Conservation (phyloP, 2,888 invertebrate species). For the Omphaloscelis lunosa region DNA sequence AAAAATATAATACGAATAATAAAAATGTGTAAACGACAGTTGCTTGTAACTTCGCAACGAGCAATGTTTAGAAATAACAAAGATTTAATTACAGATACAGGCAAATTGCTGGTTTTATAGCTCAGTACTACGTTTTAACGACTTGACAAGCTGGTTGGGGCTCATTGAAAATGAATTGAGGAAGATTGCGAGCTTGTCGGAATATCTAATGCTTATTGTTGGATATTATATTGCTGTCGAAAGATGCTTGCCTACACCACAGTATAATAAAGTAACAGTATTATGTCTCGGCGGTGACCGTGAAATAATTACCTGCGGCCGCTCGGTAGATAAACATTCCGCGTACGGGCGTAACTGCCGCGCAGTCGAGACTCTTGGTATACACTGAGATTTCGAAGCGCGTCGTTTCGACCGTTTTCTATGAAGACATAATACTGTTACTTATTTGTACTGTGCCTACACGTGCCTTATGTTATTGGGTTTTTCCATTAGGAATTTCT, state of each 20-base stretch:
- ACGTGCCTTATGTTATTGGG: background rate
- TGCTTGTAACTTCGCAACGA: slow-evolving; percentile 12
- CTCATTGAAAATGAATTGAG: slow-evolving; percentile 53
- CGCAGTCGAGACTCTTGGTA: too few relatives aligned
- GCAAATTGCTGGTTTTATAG: slow-evolving; percentile 53
- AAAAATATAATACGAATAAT: background rate
- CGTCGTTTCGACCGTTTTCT: too few relatives aligned
- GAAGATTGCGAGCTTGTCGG: slow-evolving; percentile 34
- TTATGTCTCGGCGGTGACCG: too few relatives aligned
- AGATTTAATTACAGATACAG: slow-evolving; percentile 59
- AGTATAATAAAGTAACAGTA: too few relatives aligned
- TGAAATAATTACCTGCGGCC: too few relatives aligned
- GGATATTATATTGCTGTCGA: background rate
- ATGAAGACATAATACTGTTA: too few relatives aligned
- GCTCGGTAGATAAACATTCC: too few relatives aligned
- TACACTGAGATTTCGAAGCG: too few relatives aligned
- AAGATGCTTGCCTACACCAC: background rate
- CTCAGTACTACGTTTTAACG: slow-evolving; percentile 55
- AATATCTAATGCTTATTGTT: slow-evolving; percentile 22
- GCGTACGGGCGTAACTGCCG: too few relatives aligned
- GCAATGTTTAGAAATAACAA: slow-evolving; percentile 26
- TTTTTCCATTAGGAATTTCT: background rate
- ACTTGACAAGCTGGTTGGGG: slow-evolving; percentile 45
- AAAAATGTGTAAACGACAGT: slow-evolving; percentile 5
- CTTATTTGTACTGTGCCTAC: too few relatives aligned